A percentile compares a stretch with the other conserved stretches of the same genome.
Conservation (phyloP, 2,797 vertebrate genomes). For the Melanotaenia trifasciata region DNA sequence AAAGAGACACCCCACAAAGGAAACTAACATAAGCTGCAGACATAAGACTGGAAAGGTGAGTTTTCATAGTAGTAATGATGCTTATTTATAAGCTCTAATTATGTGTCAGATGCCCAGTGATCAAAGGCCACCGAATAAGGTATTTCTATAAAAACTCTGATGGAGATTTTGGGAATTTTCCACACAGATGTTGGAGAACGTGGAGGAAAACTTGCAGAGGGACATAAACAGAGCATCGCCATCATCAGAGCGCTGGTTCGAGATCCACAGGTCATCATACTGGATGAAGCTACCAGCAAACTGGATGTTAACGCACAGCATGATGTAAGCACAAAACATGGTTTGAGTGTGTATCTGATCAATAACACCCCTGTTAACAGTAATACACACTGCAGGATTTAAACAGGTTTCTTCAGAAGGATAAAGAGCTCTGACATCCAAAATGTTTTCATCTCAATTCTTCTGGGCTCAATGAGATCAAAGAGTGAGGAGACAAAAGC, state of each 20-base stretch:
- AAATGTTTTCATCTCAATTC: neutral
- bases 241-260: slow-evolving; percentile 88
- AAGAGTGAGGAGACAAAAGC: neutral
- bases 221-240: slow-evolving; percentile 88
- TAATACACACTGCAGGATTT: too few relatives aligned
- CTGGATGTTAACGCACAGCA: slow-evolving; percentile 83
- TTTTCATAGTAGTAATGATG: neutral
- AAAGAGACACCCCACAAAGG: too few relatives aligned
- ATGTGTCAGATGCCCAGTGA: too few relatives aligned
- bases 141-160: neutral
- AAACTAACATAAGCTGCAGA: neutral
- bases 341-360: too few relatives aligned
- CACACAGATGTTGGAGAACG: slow-evolving; percentile 84
- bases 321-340: slow-evolving; percentile 41
- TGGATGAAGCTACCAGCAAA: slow-evolving; percentile 90
- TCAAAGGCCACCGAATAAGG: neutral
- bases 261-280: slow-evolving; percentile 85
- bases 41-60: neutral
- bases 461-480: neutral
- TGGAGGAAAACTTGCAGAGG: slow-evolving; percentile 79
- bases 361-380: too few relatives aligned
- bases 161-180: neutral
- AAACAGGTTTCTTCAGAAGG: too few relatives aligned
- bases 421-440: too few relatives aligned
- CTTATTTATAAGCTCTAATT: neutral